Evolutionary conservation across 2,888 invertebrate species (phyloP), one percentile per base, ranked within the genome.

Genomic region (Campoplex nolae): DNA sequence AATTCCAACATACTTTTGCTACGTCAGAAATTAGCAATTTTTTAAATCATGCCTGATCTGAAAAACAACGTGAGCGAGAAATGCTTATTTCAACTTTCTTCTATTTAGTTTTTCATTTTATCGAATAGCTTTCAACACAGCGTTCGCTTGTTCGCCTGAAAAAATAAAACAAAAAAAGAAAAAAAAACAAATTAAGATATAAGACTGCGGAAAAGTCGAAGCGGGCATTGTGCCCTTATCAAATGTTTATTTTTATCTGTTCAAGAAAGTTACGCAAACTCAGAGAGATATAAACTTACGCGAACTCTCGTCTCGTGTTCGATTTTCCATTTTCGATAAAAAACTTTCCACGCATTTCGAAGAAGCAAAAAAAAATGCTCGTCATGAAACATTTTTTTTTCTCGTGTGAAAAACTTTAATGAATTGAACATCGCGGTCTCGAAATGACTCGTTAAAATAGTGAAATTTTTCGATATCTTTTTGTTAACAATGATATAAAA

Each of bases 331-430:
- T 74, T 56, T 7, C 73, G 28, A 75, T 58, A 3, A 8, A 75
- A 75, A 75, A 58, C 42, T 58, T 58, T 58, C 75, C 75, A 45
- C 32, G 28, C 13, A 74, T 54, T 38, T 74, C 18, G 23, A 23
- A 23, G 23, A 38, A 32, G 18, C 45, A 68, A 68, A 23, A 9
- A 1, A n/a, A 18, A 71, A 48, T 71, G 16, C 48, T 32, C 32
- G 58, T 32, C 32, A 28, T 32, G 28, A 8, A 28, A 0, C 38
- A 38, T 38, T 6, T 38, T 62, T 62, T 32, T 62, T 32, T 32
- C 28, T 62, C 16, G 58, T 3, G 16, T 6, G 1, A 16, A 62
- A 62, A 62, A 32, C 28, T 62, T 62, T 28, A 28, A 62, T 62
- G 11, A 62, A 62, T 62, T 32, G 32, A 13, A 32, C 3, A 13